phyloP scores from a whole-genome alignment of 1,140 invertebrate species.

The Berghia stephanieae region DNA sequence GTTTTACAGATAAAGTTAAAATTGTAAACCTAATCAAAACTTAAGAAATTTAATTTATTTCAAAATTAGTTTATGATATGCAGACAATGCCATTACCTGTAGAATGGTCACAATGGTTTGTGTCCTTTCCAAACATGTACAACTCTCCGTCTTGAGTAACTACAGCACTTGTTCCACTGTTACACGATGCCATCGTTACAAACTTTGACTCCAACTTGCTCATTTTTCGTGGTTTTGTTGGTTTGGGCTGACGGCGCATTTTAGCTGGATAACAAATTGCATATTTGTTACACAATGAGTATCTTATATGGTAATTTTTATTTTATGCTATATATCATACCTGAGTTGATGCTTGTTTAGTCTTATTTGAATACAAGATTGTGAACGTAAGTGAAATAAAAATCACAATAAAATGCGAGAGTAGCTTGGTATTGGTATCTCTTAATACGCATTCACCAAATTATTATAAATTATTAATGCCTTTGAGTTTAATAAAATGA shows the following conservation, averaged over 20 bases:
- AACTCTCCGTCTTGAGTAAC: constrained; percentile 88
- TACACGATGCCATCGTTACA: constrained; percentile 86
- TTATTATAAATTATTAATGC: too few species aligned
- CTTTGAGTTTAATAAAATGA: too few species aligned
- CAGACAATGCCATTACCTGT: too few species aligned
- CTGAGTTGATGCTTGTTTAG: too few species aligned
- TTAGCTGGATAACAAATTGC: constrained; percentile 72
- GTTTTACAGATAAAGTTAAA: not conserved
- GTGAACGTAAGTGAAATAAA: too few species aligned
- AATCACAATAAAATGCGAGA: too few species aligned
- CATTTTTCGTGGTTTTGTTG: constrained; percentile 92
- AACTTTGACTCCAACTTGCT: constrained; percentile 86
- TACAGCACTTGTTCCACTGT: constrained; percentile 92
- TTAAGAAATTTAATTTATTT: too few species aligned
- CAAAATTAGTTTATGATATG: too few species aligned
- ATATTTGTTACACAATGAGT: too few species aligned
- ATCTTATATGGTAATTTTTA: not conserved
- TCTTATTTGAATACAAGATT: not conserved
- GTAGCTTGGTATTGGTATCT: too few species aligned
- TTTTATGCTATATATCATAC: not conserved
- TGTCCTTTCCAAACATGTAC: constrained; percentile 95
- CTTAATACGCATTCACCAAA: too few species aligned
- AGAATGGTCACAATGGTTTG: constrained; percentile 82
- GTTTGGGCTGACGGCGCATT: constrained; percentile 85
- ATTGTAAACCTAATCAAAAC: not conserved